Evolutionary conservation across 2,888 invertebrate genomes (phyloP).

Genomic region (Lymantria monacha): DNA sequence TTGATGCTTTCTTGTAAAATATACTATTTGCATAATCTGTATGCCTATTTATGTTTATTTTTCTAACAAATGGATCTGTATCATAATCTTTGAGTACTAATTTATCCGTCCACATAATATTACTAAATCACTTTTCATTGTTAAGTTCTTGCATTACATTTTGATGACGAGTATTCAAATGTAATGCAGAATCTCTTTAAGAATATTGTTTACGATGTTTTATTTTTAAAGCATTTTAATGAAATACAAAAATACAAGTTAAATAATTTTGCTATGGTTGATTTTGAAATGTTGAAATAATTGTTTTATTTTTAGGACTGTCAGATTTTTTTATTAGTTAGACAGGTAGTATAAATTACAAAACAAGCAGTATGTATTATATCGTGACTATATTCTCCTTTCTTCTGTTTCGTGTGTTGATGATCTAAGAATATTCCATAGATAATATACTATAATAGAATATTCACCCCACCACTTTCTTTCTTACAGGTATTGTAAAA

Average conservation of each 20-base stretch:
- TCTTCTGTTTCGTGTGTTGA: no score
- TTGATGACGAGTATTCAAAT: constrained; percentile 9
- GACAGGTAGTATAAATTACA: no score
- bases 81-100: constrained; percentile 24
- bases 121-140: background rate
- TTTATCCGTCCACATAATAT: constrained; percentile 45
- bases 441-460: no score
- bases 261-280: background rate
- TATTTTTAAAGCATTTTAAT: background rate
- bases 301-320: background rate
- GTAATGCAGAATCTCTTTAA: constrained; percentile 3
- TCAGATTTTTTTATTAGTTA: no score
- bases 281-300: background rate
- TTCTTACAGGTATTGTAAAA: no score
- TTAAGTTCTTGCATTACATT: constrained; percentile 18
- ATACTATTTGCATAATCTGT: constrained; percentile 23
- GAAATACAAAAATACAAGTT: background rate
- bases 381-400: no score
- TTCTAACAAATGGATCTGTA: constrained; percentile 19
- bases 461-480: no score
- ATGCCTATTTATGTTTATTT: constrained; percentile 43
- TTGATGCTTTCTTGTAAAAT: background rate
- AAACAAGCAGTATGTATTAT: no score
- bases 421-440: no score
- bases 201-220: constrained; percentile 1